These are phyloP conservation scores for Chelmon rostratus DNA, from an alignment of 2,797 vertebrate genomes.

Conservation along the genomic window DNA sequence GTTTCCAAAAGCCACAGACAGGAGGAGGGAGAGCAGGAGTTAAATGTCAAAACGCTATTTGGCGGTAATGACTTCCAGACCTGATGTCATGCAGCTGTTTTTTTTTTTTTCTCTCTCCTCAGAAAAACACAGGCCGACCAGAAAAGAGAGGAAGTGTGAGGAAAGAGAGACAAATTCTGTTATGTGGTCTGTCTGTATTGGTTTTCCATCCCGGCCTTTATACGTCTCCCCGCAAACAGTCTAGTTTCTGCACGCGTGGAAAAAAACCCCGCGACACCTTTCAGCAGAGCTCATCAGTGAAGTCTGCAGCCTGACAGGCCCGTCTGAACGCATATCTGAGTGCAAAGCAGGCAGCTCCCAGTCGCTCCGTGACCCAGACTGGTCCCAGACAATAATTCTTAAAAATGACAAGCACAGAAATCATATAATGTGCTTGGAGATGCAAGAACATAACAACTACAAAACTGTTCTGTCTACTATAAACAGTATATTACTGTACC, in stretches of 20 bases:
- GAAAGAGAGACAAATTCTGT: slow-evolving; percentile 69
- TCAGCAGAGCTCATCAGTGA: slow-evolving; percentile 24
- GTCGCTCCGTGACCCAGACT: background rate
- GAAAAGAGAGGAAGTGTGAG: slow-evolving; percentile 68
- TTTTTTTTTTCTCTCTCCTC: slow-evolving; percentile 62
- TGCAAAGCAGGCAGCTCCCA: slow-evolving; percentile 8
- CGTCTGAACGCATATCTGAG: slow-evolving; percentile 11
- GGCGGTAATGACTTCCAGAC: slow-evolving; percentile 86
- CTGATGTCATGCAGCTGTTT: slow-evolving; percentile 86
- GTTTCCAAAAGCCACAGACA: slow-evolving; percentile 45
- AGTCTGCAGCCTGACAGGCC: background rate
- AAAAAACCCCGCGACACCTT: slow-evolving; percentile 56
- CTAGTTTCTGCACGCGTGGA: slow-evolving; percentile 40
- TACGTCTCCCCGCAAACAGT: slow-evolving; percentile 62
- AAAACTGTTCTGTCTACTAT: background rate
- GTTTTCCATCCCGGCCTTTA: slow-evolving; percentile 72
- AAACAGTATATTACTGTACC: background rate
- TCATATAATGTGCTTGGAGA: background rate
- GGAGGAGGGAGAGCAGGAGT: slow-evolving; percentile 67
- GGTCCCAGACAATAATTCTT: slow-evolving; percentile 6
- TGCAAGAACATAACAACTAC: background rate
- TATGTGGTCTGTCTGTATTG: slow-evolving; percentile 77
- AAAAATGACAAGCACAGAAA: background rate
- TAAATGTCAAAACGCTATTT: slow-evolving; percentile 77
- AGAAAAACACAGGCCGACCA: slow-evolving; percentile 76